phyloP scores from a whole-genome alignment of 2,797 vertebrate genomes.

The Chiroxiphia lanceolata region DNA sequence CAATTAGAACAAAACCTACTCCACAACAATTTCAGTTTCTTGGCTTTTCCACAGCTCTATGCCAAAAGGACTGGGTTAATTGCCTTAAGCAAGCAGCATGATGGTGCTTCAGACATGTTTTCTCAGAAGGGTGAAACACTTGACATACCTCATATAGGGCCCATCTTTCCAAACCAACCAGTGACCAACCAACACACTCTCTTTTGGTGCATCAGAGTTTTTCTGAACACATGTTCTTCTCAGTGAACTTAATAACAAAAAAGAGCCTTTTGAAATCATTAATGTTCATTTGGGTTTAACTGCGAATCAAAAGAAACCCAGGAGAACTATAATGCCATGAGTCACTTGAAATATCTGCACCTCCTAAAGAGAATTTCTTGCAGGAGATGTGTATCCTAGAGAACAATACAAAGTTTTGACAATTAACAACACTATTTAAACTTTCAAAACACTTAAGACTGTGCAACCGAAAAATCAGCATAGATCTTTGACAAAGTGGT shows the following conservation, averaged over 20 bases:
- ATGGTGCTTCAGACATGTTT: neutral
- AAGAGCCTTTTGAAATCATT: neutral
- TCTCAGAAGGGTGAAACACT: neutral
- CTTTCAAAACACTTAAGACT: neutral
- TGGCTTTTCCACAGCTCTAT: neutral
- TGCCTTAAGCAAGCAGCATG: neutral
- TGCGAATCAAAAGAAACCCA: neutral
- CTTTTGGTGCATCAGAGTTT: neutral
- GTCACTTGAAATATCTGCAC: neutral
- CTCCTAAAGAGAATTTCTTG: neutral
- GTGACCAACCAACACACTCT: neutral
- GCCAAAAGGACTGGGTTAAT: neutral
- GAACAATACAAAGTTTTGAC: neutral
- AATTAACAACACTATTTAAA: neutral
- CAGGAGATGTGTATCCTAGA: neutral
- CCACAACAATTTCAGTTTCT: neutral
- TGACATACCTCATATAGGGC: neutral
- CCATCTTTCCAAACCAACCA: neutral
- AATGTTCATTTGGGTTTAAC: neutral
- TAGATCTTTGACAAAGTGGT: neutral
- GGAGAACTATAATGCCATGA: accelerated
- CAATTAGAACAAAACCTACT: neutral
- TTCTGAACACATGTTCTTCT: neutral
- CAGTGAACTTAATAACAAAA: neutral
- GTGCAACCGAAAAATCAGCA: neutral